Conservation (phyloP, 1,140 invertebrate species). For the Mylabris phalerata region DNA sequence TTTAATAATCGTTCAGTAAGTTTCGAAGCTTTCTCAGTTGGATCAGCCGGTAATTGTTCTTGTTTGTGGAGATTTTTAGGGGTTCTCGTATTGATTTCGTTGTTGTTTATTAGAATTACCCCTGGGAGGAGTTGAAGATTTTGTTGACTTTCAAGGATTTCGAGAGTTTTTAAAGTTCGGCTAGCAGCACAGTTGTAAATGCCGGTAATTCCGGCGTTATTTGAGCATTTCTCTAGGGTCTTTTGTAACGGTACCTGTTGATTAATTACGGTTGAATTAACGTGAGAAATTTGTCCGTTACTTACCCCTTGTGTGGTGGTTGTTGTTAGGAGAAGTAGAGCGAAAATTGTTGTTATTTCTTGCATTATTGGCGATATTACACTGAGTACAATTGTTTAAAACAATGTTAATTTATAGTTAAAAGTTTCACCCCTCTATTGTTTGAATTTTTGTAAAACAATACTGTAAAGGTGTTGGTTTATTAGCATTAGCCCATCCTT, state of each 20-base stretch:
- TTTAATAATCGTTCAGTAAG: slow-evolving; percentile 41
- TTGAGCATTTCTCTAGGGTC: too few species aligned
- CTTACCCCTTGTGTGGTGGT: too few species aligned
- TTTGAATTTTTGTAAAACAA: not conserved
- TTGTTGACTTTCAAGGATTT: not conserved
- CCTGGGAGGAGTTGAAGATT: not conserved
- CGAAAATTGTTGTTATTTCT: too few species aligned
- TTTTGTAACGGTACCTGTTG: too few species aligned
- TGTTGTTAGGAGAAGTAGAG: too few species aligned
- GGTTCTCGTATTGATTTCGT: slow-evolving; percentile 45
- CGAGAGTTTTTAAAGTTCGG: not conserved
- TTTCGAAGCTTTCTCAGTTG: slow-evolving; percentile 41
- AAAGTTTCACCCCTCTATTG: not conserved
- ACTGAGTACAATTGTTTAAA: not conserved
- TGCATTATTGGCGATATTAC: not conserved
- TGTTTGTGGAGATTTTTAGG: slow-evolving; percentile 26
- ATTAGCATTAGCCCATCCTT: slow-evolving; percentile 11
- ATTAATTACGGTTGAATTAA: too few species aligned
- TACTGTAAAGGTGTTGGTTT: not conserved
- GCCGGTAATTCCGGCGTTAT: not conserved
- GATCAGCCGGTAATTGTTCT: slow-evolving; percentile 44
- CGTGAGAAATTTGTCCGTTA: too few species aligned
- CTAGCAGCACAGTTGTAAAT: slow-evolving; percentile 3
- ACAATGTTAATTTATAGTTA: not conserved
- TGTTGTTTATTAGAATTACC: slow-evolving; percentile 25